A percentile compares a stretch with the other conserved stretches of the same genome.
Evolutionary conservation across 2,113 vertebrate species (phyloP).

Genomic region (Apteryx mantelli): DNA sequence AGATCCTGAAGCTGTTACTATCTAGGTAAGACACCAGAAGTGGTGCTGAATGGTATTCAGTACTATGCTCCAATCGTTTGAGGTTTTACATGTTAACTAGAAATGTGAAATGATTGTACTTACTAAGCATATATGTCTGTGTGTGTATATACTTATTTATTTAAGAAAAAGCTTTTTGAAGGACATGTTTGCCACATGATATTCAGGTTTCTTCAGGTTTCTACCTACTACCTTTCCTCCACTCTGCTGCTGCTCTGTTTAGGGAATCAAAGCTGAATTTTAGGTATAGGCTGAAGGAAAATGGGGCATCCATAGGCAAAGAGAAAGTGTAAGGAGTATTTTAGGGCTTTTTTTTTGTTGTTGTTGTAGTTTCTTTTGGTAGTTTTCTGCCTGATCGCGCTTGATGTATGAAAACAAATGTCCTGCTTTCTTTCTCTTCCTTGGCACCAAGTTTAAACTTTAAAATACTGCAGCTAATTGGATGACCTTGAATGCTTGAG

Average conservation of each 20-base stretch:
- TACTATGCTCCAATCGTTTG: background rate
- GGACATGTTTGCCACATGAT: conserved; percentile 20
- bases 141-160: background rate
- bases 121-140: background rate
- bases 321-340: conserved; percentile 16
- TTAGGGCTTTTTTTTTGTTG: background rate
- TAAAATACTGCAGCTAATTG: conserved; percentile 62
- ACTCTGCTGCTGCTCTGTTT: conserved; percentile 30
- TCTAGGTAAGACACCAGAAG: background rate
- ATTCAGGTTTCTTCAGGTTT: conserved; percentile 13
- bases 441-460: conserved; percentile 56
- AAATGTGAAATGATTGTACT: background rate
- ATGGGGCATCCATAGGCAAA: conserved; percentile 37
- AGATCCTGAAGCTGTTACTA: background rate
- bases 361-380: conserved; percentile 1
- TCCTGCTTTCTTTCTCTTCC: conserved; percentile 64
- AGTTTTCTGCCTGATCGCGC: background rate
- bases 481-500: conserved; percentile 58
- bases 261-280: conserved; percentile 49
- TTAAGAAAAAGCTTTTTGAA: background rate
- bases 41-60: background rate
- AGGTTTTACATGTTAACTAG: background rate
- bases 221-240: background rate
- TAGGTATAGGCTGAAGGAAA: conserved; percentile 37
- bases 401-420: conserved; percentile 62